Evolutionary conservation across 2,797 vertebrate genomes (phyloP).

Genomic region (Cheirogaleus major): DNA sequence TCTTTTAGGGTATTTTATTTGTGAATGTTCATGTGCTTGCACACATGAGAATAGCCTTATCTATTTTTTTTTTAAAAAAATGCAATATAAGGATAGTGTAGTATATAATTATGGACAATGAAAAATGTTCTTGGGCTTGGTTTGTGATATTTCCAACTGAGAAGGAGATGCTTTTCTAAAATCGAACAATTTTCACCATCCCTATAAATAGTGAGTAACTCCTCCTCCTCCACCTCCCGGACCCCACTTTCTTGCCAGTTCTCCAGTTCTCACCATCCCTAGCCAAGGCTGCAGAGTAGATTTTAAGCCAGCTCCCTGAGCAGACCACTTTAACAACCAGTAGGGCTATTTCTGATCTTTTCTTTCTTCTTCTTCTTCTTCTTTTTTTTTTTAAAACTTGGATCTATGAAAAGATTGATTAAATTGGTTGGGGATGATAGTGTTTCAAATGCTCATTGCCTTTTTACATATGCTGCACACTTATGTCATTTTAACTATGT

Average conservation of each 20-base stretch:
- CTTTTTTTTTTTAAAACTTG: not conserved
- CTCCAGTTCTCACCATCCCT: not conserved
- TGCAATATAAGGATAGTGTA: not conserved
- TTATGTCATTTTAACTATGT: not conserved
- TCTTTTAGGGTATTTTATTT: slow-evolving; percentile 10
- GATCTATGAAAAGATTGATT: slow-evolving; percentile 41
- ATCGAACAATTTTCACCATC: slow-evolving; percentile 35
- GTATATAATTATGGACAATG: slow-evolving; percentile 68
- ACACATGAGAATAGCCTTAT: not conserved
- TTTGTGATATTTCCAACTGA: slow-evolving; percentile 72
- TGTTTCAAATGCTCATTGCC: not conserved
- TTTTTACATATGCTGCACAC: not conserved
- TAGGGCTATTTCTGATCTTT: slow-evolving; percentile 26
- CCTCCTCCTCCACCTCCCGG: not conserved
- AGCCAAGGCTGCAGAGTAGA: not conserved
- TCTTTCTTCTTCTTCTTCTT: not conserved
- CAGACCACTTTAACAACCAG: slow-evolving; percentile 51
- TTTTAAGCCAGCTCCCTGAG: slow-evolving; percentile 46
- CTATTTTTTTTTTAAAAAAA: not conserved
- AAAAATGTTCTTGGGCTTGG: slow-evolving; percentile 52
- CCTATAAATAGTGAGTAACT: slow-evolving; percentile 71
- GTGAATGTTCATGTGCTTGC: not conserved
- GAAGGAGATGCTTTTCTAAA: slow-evolving; percentile 65
- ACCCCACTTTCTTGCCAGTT: slow-evolving; percentile 47
- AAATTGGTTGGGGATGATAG: not conserved